Conservation (phyloP, 2,888 invertebrate genomes). For the Argyresthia albistria region DNA sequence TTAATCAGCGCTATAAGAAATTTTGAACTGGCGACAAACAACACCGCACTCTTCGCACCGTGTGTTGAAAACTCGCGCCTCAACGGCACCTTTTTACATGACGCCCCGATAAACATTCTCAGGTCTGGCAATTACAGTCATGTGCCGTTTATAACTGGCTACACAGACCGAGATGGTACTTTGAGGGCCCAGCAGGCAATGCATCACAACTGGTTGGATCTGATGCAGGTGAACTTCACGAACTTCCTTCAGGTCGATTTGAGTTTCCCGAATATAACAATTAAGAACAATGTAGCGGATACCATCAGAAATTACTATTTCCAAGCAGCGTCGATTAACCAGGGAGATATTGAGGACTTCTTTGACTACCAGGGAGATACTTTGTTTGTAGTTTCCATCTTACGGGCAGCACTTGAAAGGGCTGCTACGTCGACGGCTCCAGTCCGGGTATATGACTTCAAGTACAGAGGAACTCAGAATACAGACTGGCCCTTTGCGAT, state of each 20-base stretch:
- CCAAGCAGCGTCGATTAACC: constrained; percentile 23
- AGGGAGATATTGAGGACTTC: constrained; percentile 42
- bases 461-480: constrained; percentile 37
- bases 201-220: constrained; percentile 28
- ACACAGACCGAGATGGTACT: constrained; percentile 49
- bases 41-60: constrained; percentile 50
- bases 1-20: constrained; percentile 26
- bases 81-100: constrained; percentile 33
- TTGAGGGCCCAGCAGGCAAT: constrained; percentile 36
- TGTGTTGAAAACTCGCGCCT: constrained; percentile 40
- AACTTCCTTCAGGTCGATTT: constrained; percentile 48
- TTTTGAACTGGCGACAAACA: constrained; percentile 34
- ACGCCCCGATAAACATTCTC: constrained; percentile 40
- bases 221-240: constrained; percentile 44
- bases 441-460: constrained; percentile 44
- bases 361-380: constrained; percentile 52
- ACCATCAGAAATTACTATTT: constrained; percentile 42
- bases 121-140: constrained; percentile 37
- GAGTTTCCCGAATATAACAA: constrained; percentile 21
- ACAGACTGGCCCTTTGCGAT: constrained; percentile 40
- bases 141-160: constrained; percentile 46
- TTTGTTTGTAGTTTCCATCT: constrained; percentile 34
- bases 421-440: constrained; percentile 28
- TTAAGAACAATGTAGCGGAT: constrained; percentile 19
- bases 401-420: constrained; percentile 41